Base-by-base conservation (phyloP, 2,888 invertebrate species). In the Leptinotarsa rubiginosa region DNA sequence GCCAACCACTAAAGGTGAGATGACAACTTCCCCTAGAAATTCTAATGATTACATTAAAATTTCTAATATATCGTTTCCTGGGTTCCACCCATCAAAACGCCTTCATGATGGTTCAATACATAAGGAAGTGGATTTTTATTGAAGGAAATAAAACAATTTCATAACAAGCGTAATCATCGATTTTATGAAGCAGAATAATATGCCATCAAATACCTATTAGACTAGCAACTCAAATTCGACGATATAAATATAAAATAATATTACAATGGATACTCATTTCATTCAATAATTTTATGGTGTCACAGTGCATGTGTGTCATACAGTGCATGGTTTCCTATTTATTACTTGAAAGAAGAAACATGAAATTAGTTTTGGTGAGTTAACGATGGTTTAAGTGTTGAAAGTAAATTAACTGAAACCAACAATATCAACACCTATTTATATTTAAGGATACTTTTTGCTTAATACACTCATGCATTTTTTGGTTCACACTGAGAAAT, bases 241-340 rank as follows among this genome's bases (percentile, higher is more conserved):
- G n/a, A 62, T 76, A 76, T 76, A 76, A 74, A 74, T 67, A 72
- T 68, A 69, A 72, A 75, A 67, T 31, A 52, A 72, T 59, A 56
- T 56, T 13, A 67, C 65, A 67, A 62, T 70, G 41, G 52, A 64
- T 47, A 69, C 49, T 70, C 70, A 67, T 69, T 69, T 47, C 5
- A 16, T 65, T 41, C 49, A 47, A 64, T 25, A 31, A 67, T 22
- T 71, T 70, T 18, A 66, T 49, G 31, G 49, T 65, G 66, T 62
- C 20, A 64, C 22, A 64, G 50, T 64, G 5, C 49, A 56, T 50
- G 50, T 52, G 65, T 41, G 54, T 71, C 64, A 65, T 47, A 50
- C 5, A 50, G 71, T 69, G 69, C 13, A 56, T 47, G 15, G 5
- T 31, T 31, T 52, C 31, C 31, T 31, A 47, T 65, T 65, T 41